phyloP scores from a whole-genome alignment of 2,113 vertebrate species.

The pig (Sus scrofa) region DNA sequence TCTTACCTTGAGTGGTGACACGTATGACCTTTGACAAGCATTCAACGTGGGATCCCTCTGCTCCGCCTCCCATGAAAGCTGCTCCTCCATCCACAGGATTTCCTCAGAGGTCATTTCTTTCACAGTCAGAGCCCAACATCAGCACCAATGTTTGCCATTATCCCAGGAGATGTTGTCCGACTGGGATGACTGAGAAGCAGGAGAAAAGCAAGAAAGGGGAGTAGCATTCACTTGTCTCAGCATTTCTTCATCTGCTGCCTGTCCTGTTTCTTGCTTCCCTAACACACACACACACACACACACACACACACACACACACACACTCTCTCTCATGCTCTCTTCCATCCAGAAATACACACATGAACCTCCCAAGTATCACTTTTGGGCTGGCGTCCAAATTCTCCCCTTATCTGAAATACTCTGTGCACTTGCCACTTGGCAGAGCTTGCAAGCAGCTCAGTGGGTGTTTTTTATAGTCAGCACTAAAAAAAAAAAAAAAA shows the following conservation, averaged over 20 bases:
- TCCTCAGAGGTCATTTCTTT: not conserved
- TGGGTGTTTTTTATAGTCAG: slow-evolving; percentile 69
- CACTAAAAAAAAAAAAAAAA: slow-evolving; percentile 58
- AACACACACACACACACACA: not conserved
- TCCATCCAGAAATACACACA: not conserved
- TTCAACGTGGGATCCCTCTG: not conserved
- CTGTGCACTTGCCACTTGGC: slow-evolving; percentile 40
- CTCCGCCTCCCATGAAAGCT: not conserved
- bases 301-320: not conserved
- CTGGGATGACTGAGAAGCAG: not conserved
- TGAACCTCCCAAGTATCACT: not conserved
- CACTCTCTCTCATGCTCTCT: not conserved
- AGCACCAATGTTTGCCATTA: not conserved
- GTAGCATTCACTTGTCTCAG: not conserved
- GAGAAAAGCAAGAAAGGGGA: not conserved
- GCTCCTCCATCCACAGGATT: not conserved
- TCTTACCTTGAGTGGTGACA: slow-evolving; percentile 36
- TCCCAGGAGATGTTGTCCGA: not conserved
- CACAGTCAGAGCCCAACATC: not conserved
- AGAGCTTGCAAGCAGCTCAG: slow-evolving; percentile 40
- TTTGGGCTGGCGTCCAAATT: slow-evolving; percentile 46
- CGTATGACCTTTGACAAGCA: slow-evolving; percentile 26
- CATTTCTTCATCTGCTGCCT: not conserved
- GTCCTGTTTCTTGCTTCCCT: not conserved
- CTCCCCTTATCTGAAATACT: slow-evolving; percentile 66